Conservation (phyloP, 2,797 vertebrate species). For the Phoebastria nigripes region DNA sequence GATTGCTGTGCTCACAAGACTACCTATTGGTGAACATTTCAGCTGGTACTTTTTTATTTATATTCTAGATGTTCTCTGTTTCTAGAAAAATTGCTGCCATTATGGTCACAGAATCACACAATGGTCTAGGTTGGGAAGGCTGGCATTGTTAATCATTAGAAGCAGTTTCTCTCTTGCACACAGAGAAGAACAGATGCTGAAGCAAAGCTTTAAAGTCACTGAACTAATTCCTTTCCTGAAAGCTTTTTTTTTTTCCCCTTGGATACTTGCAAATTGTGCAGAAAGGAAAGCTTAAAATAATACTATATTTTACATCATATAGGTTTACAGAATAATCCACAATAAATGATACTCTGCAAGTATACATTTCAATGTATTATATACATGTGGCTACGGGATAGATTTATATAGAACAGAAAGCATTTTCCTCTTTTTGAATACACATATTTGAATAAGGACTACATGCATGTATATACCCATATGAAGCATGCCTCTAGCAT, state of each 20-base stretch:
- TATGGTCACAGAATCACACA: background rate
- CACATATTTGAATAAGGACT: background rate
- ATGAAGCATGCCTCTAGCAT: background rate
- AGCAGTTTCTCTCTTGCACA: background rate
- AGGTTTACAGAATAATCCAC: background rate
- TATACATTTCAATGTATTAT: background rate
- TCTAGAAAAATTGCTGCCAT: background rate
- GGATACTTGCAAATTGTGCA: background rate
- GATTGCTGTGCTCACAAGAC: background rate
- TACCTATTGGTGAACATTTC: background rate
- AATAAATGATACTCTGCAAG: background rate
- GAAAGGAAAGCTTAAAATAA: background rate
- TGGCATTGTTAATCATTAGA: background rate
- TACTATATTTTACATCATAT: background rate
- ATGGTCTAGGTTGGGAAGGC: background rate
- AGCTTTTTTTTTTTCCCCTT: background rate
- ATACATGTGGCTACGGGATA: background rate
- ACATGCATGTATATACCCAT: background rate
- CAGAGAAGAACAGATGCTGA: background rate
- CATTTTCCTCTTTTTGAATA: background rate
- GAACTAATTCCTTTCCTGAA: background rate
- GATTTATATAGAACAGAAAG: background rate
- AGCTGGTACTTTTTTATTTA: background rate
- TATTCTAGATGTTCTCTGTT: background rate
- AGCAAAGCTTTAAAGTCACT: background rate